phyloP scores from a whole-genome alignment of 2,797 vertebrate species.

The Cyclura pinguis region DNA sequence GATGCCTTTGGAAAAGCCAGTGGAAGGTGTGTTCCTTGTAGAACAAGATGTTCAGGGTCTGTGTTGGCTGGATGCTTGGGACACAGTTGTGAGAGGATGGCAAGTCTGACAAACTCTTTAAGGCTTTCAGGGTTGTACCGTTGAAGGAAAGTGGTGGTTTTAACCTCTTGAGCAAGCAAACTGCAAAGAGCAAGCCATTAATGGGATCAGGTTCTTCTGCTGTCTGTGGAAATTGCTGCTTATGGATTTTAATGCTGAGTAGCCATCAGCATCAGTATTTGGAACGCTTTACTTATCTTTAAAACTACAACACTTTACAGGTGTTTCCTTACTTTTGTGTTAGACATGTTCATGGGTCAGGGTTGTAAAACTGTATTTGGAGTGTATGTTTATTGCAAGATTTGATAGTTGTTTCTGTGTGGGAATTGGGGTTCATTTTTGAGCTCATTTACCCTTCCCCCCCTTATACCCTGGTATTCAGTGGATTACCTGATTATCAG shows the following conservation, averaged over 20 bases:
- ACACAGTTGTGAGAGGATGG: neutral
- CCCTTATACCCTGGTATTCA: neutral
- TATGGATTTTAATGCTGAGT: neutral
- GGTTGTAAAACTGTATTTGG: neutral
- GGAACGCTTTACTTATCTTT: neutral
- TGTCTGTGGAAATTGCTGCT: neutral
- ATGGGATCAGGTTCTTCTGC: neutral
- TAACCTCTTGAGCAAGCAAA: neutral
- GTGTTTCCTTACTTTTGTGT: neutral
- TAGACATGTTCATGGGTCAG: neutral
- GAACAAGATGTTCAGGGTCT: neutral
- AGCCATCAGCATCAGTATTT: neutral
- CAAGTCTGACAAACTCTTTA: neutral
- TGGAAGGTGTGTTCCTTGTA: conserved; percentile 20
- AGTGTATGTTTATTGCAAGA: neutral
- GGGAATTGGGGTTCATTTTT: no score
- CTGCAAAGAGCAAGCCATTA: neutral
- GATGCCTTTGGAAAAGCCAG: neutral
- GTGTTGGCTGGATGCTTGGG: neutral
- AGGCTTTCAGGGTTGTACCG: neutral
- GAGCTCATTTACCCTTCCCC: neutral
- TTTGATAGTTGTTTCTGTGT: neutral
- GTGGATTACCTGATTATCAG: no score
- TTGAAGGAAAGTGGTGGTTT: conserved; percentile 3
- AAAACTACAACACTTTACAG: neutral